Conservation (phyloP, 2,797 vertebrate species). For the Tiaroga cobitis region DNA sequence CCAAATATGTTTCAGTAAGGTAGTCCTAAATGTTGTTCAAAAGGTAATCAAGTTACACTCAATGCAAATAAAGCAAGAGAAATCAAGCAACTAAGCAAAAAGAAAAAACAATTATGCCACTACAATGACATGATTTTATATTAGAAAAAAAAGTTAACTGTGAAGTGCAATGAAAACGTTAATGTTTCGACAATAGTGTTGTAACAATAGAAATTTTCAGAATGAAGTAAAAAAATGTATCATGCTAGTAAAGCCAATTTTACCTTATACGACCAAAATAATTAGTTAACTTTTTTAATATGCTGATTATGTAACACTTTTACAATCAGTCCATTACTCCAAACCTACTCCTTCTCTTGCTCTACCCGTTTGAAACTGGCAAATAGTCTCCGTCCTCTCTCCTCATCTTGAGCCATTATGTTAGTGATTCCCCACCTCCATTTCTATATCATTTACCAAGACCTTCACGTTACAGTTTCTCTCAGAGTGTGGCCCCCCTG, state of each 20-base stretch:
- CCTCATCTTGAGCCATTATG: not conserved
- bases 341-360: not conserved
- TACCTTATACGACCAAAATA: not conserved
- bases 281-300: not conserved
- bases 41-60: not conserved
- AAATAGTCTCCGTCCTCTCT: not conserved
- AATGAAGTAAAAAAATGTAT: not conserved
- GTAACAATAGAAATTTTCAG: not conserved
- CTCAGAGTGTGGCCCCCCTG: not conserved
- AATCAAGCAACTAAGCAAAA: not conserved
- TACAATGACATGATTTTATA: too few relatives aligned
- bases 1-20: not conserved
- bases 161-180: not conserved
- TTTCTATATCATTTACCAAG: not conserved
- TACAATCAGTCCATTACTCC: not conserved
- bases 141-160: not conserved
- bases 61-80: not conserved
- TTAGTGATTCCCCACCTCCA: not conserved
- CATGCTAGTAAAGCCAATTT: not conserved
- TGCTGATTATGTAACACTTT: not conserved
- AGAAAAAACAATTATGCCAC: too few relatives aligned
- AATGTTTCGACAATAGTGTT: not conserved
- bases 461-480: constrained; percentile 6
- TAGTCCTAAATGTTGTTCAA: not conserved
- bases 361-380: not conserved